Conservation (phyloP, 2,113 vertebrate genomes). For the Elephantulus edwardii region DNA sequence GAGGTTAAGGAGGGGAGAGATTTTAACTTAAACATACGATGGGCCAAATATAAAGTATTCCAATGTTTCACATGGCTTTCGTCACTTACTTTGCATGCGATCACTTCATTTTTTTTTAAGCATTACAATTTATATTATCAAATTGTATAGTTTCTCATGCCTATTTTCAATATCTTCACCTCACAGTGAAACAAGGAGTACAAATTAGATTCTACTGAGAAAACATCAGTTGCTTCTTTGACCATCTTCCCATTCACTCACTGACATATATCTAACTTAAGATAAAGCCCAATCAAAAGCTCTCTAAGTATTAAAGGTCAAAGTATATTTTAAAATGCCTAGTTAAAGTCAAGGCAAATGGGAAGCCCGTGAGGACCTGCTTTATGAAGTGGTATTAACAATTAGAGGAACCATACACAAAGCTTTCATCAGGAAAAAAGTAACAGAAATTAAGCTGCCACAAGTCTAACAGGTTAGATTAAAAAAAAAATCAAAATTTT, state of each 20-base stretch:
- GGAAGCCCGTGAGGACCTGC: constrained; percentile 76
- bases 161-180: constrained; percentile 79
- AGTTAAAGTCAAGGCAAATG: constrained; percentile 83
- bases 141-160: constrained; percentile 80
- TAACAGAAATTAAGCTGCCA: constrained; percentile 87
- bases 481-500: constrained; percentile 93
- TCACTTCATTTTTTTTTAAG: constrained; percentile 19
- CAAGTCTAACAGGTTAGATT: constrained; percentile 88
- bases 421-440: constrained; percentile 83
- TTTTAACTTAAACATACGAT: constrained; percentile 51
- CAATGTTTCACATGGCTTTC: constrained; percentile 42
- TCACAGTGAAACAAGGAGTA: constrained; percentile 81
- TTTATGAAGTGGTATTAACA: constrained; percentile 82
- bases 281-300: constrained; percentile 81
- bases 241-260: constrained; percentile 85
- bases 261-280: constrained; percentile 88
- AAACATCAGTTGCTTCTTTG: constrained; percentile 86
- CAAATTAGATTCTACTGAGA: constrained; percentile 88
- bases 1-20: not conserved
- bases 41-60: constrained; percentile 62
- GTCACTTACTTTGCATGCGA: constrained; percentile 10
- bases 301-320: constrained; percentile 86
- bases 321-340: constrained; percentile 82
- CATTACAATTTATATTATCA: constrained; percentile 79
- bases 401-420: constrained; percentile 88